Conservation (phyloP, 1,140 invertebrate genomes). For the Drosophila sturtevanti region DNA sequence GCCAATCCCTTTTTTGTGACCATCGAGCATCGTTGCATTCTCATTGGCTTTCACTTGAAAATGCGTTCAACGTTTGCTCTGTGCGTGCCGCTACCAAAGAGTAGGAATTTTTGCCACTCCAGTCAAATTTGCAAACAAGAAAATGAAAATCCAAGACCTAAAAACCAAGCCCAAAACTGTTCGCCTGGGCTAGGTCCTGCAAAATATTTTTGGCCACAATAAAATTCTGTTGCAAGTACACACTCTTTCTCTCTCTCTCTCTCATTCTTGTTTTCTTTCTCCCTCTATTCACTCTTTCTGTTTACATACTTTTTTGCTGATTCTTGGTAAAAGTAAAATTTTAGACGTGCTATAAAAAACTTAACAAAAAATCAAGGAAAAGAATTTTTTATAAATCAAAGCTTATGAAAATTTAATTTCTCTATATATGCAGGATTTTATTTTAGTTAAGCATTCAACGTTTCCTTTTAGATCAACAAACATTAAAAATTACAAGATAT, state of each 20-base stretch:
- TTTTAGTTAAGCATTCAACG: no score
- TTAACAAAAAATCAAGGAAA: no score
- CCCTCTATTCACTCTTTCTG: background rate
- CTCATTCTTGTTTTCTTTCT: background rate
- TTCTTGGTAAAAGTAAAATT: background rate
- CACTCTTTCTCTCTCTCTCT: no score
- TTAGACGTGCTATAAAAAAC: background rate
- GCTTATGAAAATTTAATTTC: no score
- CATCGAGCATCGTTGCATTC: constrained; percentile 42
- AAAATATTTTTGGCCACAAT: constrained; percentile 1
- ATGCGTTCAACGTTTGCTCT: constrained; percentile 40
- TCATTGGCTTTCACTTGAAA: constrained; percentile 33
- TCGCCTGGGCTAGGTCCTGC: background rate
- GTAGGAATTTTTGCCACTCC: constrained; percentile 34
- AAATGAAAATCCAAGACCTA: background rate
- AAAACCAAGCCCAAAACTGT: constrained; percentile 2
- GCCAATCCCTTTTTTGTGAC: constrained; percentile 34
- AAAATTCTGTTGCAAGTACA: constrained; percentile 18
- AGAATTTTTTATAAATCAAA: no score
- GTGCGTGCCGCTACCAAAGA: constrained; percentile 42
- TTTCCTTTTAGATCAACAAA: no score
- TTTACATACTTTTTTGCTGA: constrained; percentile 11
- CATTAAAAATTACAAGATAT: no score
- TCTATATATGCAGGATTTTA: no score
- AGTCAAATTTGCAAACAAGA: constrained; percentile 8